phyloP scores from a whole-genome alignment of 92 coral and sea anemone genomes.

The Heliopora coerulea region DNA sequence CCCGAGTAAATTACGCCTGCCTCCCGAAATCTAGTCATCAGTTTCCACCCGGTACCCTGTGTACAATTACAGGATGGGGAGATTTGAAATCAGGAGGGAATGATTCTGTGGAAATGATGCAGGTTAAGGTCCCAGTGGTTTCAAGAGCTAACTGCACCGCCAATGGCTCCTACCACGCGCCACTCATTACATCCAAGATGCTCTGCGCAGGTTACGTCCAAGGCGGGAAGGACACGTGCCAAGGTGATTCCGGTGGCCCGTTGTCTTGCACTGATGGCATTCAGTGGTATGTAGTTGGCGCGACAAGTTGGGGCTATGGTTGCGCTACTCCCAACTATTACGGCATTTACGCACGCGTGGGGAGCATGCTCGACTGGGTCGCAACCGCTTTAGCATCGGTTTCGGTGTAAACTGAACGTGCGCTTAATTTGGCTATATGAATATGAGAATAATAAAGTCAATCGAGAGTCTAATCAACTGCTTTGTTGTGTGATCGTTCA shows the following conservation, averaged over 20 bases:
- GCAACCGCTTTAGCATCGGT: not conserved
- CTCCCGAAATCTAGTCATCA: constrained; percentile 59
- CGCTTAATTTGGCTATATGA: not conserved
- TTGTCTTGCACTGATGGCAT: constrained; percentile 9
- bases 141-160: constrained; percentile 67
- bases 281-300: constrained; percentile 10
- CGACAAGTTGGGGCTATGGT: constrained; percentile 36
- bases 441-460: not conserved
- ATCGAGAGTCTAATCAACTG: not conserved
- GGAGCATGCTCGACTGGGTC: constrained; percentile 4
- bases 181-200: constrained; percentile 63
- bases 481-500: not conserved
- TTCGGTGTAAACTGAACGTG: not conserved
- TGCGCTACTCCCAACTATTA: constrained; percentile 24
- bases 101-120: constrained; percentile 63
- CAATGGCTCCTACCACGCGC: constrained; percentile 62
- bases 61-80: constrained; percentile 92
- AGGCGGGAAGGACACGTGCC: constrained; percentile 37
- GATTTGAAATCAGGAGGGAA: constrained; percentile 61
- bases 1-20: constrained; percentile 56
- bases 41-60: constrained; percentile 68
- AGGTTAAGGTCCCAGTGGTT: constrained; percentile 80
- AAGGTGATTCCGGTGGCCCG: constrained; percentile 41
- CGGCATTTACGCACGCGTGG: constrained; percentile 24
- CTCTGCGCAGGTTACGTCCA: constrained; percentile 50